Conservation (phyloP, 2,113 vertebrate species). For the Epinephelus fuscoguttatus region DNA sequence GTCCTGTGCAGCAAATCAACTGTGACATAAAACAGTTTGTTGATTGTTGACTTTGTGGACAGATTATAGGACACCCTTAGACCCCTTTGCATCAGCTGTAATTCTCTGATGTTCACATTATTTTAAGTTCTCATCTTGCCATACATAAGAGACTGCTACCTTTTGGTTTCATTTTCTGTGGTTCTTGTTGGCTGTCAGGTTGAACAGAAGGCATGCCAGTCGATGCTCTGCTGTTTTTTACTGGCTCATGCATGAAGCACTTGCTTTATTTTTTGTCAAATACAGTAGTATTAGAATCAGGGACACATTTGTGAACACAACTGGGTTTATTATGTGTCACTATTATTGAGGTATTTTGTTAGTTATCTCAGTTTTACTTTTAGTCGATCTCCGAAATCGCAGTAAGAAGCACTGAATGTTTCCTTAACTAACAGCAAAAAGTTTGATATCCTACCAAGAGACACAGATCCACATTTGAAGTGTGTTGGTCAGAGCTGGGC, state of each 20-base stretch:
- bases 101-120: constrained; percentile 32
- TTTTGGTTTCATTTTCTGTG: constrained; percentile 13
- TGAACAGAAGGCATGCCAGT: constrained; percentile 71
- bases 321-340: constrained; percentile 21
- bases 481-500: constrained; percentile 58
- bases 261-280: constrained; percentile 12
- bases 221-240: constrained; percentile 38
- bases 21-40: not conserved
- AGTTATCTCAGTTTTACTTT: constrained; percentile 11
- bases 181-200: constrained; percentile 41
- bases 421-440: constrained; percentile 28
- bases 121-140: constrained; percentile 54
- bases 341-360: not conserved
- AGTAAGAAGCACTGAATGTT: constrained; percentile 2
- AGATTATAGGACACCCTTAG: constrained; percentile 26
- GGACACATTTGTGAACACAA: constrained; percentile 20
- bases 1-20: constrained; percentile 39
- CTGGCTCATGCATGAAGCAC: constrained; percentile 65
- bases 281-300: constrained; percentile 3
- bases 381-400: constrained; percentile 4
- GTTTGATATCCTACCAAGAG: constrained; percentile 56
- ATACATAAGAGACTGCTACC: constrained; percentile 6
- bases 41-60: constrained; percentile 13
- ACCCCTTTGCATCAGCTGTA: constrained; percentile 53
- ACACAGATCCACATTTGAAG: constrained; percentile 61